Evolutionary conservation across 2,888 invertebrate genomes (phyloP).

Genomic region (Toxonevra muliebris): DNA sequence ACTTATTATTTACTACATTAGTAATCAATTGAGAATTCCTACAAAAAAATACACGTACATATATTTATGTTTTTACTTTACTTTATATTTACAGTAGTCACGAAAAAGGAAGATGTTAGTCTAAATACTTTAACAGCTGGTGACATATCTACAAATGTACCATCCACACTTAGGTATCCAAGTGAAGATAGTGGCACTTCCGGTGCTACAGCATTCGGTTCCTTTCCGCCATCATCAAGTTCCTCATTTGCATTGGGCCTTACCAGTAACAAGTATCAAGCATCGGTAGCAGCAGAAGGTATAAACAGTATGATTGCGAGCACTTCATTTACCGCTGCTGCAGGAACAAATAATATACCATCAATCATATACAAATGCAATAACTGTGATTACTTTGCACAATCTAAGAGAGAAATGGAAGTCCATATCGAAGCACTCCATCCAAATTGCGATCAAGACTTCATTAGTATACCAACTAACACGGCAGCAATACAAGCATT

Average conservation of each 20-base stretch:
- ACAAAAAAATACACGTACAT: no score
- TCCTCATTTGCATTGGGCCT: constrained; percentile 10
- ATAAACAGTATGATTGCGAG: not conserved
- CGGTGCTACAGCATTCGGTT: not conserved
- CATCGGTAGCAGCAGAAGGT: constrained; percentile 13
- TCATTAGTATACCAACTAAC: constrained; percentile 61
- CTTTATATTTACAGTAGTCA: constrained; percentile 6
- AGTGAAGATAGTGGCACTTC: constrained; percentile 7
- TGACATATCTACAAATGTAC: no score
- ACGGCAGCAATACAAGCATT: constrained; percentile 61
- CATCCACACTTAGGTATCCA: not conserved
- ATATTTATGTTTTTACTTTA: no score
- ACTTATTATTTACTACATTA: no score
- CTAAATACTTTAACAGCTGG: no score
- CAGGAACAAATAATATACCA: constrained; percentile 27
- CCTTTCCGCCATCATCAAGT: constrained; percentile 15
- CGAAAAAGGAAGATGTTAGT: not conserved
- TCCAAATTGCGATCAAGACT: constrained; percentile 51
- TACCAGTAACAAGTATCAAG: constrained; percentile 7
- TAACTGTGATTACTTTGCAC: constrained; percentile 62
- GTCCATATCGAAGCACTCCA: constrained; percentile 55
- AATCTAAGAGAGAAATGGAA: constrained; percentile 59
- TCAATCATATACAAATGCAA: constrained; percentile 60
- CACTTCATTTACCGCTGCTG: not conserved
- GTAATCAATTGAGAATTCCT: no score